A percentile compares a stretch with the other conserved stretches of the same genome.
Evolutionary conservation across 2,113 vertebrate genomes (phyloP).

Genomic region (Anser brachyrhynchus): DNA sequence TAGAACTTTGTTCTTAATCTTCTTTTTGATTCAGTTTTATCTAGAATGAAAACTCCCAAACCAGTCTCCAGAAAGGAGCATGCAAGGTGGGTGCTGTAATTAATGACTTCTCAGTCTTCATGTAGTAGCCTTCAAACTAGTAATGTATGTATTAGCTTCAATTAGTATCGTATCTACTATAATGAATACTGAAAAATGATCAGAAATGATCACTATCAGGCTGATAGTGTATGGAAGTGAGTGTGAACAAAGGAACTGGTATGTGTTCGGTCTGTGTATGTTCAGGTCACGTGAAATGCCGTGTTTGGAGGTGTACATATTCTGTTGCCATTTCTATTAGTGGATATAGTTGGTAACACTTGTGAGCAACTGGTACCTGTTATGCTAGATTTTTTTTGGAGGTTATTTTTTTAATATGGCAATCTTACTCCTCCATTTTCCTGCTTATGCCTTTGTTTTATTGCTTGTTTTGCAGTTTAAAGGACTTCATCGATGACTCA

Average conservation of each 20-base stretch:
- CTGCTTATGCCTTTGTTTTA: not conserved
- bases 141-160: not conserved
- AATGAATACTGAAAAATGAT: not conserved
- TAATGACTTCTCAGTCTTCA: not conserved
- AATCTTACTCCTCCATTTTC: not conserved
- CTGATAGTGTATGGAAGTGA: not conserved
- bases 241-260: not conserved
- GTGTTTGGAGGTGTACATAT: not conserved
- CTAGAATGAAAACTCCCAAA: slow-evolving; percentile 42
- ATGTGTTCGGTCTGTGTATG: not conserved
- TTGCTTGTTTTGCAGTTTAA: not conserved
- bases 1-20: not conserved
- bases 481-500: slow-evolving; percentile 22
- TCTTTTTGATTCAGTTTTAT: slow-evolving; percentile 61
- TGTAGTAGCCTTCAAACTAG: not conserved
- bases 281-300: not conserved
- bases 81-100: slow-evolving; percentile 28
- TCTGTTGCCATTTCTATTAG: not conserved
- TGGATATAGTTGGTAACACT: not conserved
- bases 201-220: not conserved
- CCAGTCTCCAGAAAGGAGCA: not conserved
- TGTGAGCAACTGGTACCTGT: not conserved
- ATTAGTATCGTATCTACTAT: not conserved
- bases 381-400: not conserved
- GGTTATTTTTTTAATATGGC: not conserved